Percentiles rank a stretch among this genome's conserved stretches.
phyloP scores from a whole-genome alignment of 2,113 vertebrate genomes.

The Rhombomys opimus region DNA sequence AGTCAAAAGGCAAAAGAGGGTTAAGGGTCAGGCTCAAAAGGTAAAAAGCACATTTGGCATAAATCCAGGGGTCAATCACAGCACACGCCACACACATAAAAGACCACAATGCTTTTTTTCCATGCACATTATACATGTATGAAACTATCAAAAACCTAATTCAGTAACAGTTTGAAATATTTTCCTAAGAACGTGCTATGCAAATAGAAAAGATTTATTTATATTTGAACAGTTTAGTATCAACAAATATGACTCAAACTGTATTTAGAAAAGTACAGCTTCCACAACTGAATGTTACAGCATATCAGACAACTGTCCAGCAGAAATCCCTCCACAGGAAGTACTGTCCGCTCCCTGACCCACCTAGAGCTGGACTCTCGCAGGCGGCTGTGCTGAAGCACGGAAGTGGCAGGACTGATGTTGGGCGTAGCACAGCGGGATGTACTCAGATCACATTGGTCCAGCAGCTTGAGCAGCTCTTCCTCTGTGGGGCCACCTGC shows the following conservation, averaged over 20 bases:
- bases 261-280: background rate
- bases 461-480: slow-evolving; percentile 95
- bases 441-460: slow-evolving; percentile 97
- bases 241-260: background rate
- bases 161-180: background rate
- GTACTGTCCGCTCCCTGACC: background rate
- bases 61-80: background rate
- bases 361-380: slow-evolving; percentile 96
- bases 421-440: slow-evolving; percentile 98
- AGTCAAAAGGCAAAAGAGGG: background rate
- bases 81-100: background rate
- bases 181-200: background rate
- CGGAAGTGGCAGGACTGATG: slow-evolving; percentile 97
- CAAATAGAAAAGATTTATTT: background rate
- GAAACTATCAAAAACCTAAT: background rate
- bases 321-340: background rate
- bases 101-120: background rate
- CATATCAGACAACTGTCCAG: background rate
- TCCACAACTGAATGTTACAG: background rate
- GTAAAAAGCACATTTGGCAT: background rate
- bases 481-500: slow-evolving; percentile 96
- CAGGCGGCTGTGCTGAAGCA: slow-evolving; percentile 94
- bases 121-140: background rate
- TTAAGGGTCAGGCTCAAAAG: background rate
- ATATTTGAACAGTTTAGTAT: background rate